Percentiles rank a stretch among this genome's conserved stretches.
Conservation (phyloP, 2,113 vertebrate species). For the Oncorhynchus tshawytscha region DNA sequence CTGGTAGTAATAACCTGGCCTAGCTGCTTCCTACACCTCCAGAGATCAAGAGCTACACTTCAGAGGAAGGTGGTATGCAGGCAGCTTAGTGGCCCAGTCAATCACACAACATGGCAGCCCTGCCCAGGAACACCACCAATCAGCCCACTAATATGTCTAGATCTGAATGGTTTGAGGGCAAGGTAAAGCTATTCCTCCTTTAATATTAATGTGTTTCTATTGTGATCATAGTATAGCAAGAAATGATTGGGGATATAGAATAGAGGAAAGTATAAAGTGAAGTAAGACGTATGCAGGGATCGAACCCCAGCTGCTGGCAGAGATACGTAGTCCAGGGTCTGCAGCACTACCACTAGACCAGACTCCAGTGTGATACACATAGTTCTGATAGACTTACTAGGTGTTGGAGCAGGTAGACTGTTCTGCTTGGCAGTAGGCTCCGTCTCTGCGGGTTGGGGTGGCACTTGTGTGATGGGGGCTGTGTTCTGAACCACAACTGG, state of each 20-base stretch:
- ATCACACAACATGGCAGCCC: too few species aligned
- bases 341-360: neutral
- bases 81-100: neutral
- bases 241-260: too few species aligned
- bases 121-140: too few species aligned
- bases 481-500: constrained; percentile 76
- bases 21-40: constrained; percentile 10
- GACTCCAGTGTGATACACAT: neutral
- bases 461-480: constrained; percentile 81
- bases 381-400: constrained; percentile 71
- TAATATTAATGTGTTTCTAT: too few species aligned
- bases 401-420: constrained; percentile 80
- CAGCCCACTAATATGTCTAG: too few species aligned
- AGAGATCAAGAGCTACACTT: constrained; percentile 16
- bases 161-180: too few species aligned
- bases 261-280: too few species aligned
- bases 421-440: constrained; percentile 85
- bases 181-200: too few species aligned
- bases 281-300: too few species aligned
- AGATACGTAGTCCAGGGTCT: too few species aligned
- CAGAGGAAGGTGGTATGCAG: neutral
- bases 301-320: too few species aligned
- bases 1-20: neutral
- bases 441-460: constrained; percentile 74
- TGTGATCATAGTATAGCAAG: too few species aligned